Percentiles rank a stretch among this genome's conserved stretches.
These are phyloP conservation scores for Drosophila sulfurigaster DNA, from an alignment of 1,140 invertebrate species.

Conservation along the genomic window DNA sequence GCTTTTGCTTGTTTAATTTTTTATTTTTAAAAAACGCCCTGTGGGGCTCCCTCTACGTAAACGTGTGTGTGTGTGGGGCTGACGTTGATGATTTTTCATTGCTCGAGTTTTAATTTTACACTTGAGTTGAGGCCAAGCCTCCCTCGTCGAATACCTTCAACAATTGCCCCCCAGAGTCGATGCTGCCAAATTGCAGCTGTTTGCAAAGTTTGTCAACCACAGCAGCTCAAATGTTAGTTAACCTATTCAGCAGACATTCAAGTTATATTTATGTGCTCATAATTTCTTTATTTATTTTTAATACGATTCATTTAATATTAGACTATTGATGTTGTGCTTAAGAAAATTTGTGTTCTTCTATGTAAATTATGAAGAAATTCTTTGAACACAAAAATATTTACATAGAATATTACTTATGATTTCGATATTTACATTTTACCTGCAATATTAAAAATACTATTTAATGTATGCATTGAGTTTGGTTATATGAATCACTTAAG, in stretches of 20 bases:
- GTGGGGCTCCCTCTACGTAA: constrained; percentile 2
- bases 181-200: constrained; percentile 25
- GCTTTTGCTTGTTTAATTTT: constrained; percentile 2
- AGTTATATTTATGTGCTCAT: neutral
- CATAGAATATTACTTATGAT: too few species aligned
- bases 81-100: constrained; percentile 85
- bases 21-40: constrained; percentile 36
- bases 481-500: too few species aligned
- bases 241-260: too few species aligned
- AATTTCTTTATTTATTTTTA: neutral
- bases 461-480: too few species aligned
- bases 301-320: too few species aligned
- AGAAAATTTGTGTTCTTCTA: too few species aligned
- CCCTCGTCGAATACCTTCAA: constrained; percentile 12
- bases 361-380: too few species aligned
- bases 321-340: too few species aligned
- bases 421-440: too few species aligned
- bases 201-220: constrained; percentile 2
- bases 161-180: constrained; percentile 25
- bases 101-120: constrained; percentile 85
- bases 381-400: too few species aligned
- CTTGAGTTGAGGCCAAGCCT: constrained; percentile 75
- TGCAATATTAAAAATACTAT: too few species aligned
- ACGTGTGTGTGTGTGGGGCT: constrained; percentile 46
- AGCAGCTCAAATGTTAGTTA: constrained; percentile 1